Evolutionary conservation across 2,797 vertebrate species (phyloP).

Genomic region (Pogonophryne albipinna): DNA sequence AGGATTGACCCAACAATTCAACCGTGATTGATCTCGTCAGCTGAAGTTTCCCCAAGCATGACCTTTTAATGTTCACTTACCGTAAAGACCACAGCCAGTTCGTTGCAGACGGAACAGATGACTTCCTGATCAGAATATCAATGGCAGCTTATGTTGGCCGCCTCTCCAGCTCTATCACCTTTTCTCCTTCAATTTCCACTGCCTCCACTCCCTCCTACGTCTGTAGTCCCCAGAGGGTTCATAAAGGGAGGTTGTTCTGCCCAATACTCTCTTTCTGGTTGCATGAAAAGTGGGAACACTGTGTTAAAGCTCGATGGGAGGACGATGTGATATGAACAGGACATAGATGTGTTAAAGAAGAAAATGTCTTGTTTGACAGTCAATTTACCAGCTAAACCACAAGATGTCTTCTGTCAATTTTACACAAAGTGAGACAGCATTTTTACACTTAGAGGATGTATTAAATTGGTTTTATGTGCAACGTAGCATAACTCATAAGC

Average conservation of each 20-base stretch:
- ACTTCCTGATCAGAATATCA: constrained; percentile 8
- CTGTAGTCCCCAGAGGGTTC: constrained; percentile 26
- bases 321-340: constrained; percentile 4
- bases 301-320: not conserved
- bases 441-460: no score
- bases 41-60: no score
- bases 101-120: not conserved
- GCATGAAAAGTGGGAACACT: constrained; percentile 13
- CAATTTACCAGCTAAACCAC: no score
- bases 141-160: constrained; percentile 1
- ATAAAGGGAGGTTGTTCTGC: constrained; percentile 32
- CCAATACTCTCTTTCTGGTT: constrained; percentile 7
- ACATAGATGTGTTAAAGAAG: not conserved
- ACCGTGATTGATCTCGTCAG: no score
- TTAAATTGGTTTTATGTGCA: no score
- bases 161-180: constrained; percentile 6
- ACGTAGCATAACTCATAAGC: no score
- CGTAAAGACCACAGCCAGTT: no score
- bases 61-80: no score
- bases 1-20: no score
- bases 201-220: constrained; percentile 2
- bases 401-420: no score
- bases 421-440: no score
- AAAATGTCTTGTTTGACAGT: no score
- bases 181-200: constrained; percentile 31